Conservation (phyloP, 2,113 vertebrate genomes). For the Pelecanoides urinatrix region DNA sequence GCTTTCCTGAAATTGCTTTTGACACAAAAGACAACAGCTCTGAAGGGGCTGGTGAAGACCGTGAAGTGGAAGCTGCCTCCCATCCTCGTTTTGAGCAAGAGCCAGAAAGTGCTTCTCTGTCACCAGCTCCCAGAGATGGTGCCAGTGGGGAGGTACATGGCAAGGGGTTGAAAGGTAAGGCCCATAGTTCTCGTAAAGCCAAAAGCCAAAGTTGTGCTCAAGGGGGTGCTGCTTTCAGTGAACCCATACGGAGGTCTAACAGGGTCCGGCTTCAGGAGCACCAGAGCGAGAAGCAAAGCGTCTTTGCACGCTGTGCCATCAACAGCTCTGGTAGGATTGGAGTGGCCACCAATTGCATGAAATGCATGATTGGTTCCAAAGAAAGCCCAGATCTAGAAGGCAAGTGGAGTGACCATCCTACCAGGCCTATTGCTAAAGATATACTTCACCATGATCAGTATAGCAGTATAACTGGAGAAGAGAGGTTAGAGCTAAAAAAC, state of each 20-base stretch:
- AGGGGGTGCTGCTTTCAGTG: constrained; percentile 75
- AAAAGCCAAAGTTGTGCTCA: constrained; percentile 6
- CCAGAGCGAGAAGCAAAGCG: constrained; percentile 65
- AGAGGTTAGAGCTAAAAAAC: constrained; percentile 58
- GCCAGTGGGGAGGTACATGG: constrained; percentile 75
- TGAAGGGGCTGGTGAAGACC: constrained; percentile 80
- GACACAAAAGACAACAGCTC: constrained; percentile 86
- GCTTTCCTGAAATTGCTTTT: constrained; percentile 86
- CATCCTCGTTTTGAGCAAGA: constrained; percentile 76
- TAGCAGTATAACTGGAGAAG: constrained; percentile 33
- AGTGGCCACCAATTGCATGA: constrained; percentile 91
- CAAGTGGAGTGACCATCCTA: constrained; percentile 60
- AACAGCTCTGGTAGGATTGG: constrained; percentile 84
- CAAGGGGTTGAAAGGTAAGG: constrained; percentile 91
- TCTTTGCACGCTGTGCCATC: constrained; percentile 84
- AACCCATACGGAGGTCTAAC: constrained; percentile 79
- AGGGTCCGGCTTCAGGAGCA: constrained; percentile 74
- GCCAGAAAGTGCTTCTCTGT: constrained; percentile 62
- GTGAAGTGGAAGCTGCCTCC: constrained; percentile 71
- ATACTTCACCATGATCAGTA: not conserved
- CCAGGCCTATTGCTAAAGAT: constrained; percentile 19
- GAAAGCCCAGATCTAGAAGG: constrained; percentile 83
- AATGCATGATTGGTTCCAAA: constrained; percentile 86
- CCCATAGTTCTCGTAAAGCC: constrained; percentile 25
- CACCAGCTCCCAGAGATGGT: constrained; percentile 57